Evolutionary conservation across 2,113 vertebrate genomes (phyloP).

Genomic region (Chiloscyllium plagiosum): DNA sequence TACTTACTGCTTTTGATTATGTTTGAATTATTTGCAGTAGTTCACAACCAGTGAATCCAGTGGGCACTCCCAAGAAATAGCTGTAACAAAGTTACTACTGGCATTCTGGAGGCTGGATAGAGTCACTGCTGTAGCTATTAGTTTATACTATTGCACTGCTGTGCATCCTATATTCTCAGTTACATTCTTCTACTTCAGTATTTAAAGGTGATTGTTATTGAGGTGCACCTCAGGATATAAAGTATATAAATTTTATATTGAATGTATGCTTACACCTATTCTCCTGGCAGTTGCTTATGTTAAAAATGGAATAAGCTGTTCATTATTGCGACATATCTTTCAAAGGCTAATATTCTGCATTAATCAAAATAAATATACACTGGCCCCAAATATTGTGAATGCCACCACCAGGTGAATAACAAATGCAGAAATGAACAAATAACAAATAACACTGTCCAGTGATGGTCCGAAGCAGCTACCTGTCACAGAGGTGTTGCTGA

Average conservation of each 20-base stretch:
- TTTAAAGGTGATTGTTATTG: background rate
- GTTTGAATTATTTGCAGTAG: too few relatives aligned
- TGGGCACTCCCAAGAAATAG: background rate
- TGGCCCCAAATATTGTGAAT: too few relatives aligned
- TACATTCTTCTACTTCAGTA: background rate
- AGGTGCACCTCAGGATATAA: background rate
- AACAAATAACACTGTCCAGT: too few relatives aligned
- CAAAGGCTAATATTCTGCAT: background rate
- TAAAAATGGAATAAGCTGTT: background rate
- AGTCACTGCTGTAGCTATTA: background rate
- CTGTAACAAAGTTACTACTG: too few relatives aligned
- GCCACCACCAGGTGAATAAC: too few relatives aligned
- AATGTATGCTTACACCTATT: background rate
- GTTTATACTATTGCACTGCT: background rate
- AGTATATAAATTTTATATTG: background rate
- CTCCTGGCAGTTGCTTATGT: background rate
- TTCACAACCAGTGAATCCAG: too few relatives aligned
- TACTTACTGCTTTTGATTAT: too few relatives aligned
- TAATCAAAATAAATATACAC: background rate
- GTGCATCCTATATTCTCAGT: background rate
- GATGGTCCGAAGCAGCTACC: too few relatives aligned
- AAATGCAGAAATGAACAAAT: too few relatives aligned
- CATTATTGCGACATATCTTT: background rate
- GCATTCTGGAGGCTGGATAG: too few relatives aligned
- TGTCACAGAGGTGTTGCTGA: too few relatives aligned